Percentiles rank a stretch among this genome's conserved stretches.
Conservation (phyloP, 1,140 invertebrate genomes). For the Zaprionus gabonicus region DNA sequence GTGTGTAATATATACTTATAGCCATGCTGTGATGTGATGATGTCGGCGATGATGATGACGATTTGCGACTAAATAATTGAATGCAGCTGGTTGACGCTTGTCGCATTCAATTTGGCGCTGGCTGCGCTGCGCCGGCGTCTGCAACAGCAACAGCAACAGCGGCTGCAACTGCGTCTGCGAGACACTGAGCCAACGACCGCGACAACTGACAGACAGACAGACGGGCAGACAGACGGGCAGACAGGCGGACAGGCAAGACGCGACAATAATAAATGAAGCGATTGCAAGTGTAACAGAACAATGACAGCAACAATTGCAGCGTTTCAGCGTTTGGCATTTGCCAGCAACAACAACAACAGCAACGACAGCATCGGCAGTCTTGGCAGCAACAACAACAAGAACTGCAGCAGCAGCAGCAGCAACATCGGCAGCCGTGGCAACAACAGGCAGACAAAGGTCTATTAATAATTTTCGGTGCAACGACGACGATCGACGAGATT, state of each 20-base stretch:
- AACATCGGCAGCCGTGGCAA: not conserved
- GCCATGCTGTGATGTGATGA: slow-evolving; percentile 37
- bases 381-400: slow-evolving; percentile 6
- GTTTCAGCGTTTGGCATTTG: slow-evolving; percentile 81
- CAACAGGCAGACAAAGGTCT: slow-evolving; percentile 74
- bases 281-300: slow-evolving; percentile 83
- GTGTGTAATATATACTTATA: slow-evolving; percentile 50
- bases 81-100: slow-evolving; percentile 80
- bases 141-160: slow-evolving; percentile 13
- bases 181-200: slow-evolving; percentile 80
- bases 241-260: slow-evolving; percentile 47
- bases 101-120: slow-evolving; percentile 78
- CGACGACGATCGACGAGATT: slow-evolving; percentile 44
- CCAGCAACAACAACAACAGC: slow-evolving; percentile 56
- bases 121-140: slow-evolving; percentile 59
- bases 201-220: slow-evolving; percentile 59
- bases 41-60: slow-evolving; percentile 60
- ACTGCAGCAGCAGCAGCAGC: slow-evolving; percentile 9
- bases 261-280: slow-evolving; percentile 81
- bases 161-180: slow-evolving; percentile 50
- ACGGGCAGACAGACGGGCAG: slow-evolving; percentile 25
- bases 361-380: slow-evolving; percentile 29
- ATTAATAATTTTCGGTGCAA: slow-evolving; percentile 79
- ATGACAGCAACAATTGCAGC: slow-evolving; percentile 83
- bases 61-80: slow-evolving; percentile 82